phyloP scores from a whole-genome alignment of 2,113 vertebrate genomes.

The Isichthys henryi region DNA sequence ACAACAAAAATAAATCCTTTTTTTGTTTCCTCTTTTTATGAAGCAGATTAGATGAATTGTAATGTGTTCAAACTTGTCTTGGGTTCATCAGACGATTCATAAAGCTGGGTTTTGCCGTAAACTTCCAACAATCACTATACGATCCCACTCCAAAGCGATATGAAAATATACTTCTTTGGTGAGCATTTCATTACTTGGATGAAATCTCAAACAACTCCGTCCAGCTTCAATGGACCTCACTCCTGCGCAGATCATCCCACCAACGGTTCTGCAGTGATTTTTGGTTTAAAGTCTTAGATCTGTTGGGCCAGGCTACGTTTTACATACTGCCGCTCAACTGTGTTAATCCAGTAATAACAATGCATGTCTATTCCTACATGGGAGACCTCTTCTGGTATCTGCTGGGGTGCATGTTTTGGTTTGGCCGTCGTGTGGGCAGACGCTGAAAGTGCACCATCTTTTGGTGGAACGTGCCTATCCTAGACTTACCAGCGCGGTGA shows the following conservation, averaged over 20 bases:
- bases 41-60: background rate
- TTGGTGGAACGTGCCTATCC: background rate
- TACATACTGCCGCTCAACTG: background rate
- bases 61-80: background rate
- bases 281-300: background rate
- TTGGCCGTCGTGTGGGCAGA: conserved; percentile 27
- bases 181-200: background rate
- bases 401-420: background rate
- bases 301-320: background rate
- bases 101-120: background rate
- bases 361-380: background rate
- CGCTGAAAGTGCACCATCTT: conserved; percentile 17
- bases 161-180: background rate
- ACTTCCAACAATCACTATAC: background rate
- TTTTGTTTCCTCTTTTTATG: background rate
- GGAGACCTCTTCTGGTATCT: background rate
- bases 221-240: background rate
- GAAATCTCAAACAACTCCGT: background rate
- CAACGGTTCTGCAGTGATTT: background rate
- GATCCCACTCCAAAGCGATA: background rate
- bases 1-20: background rate
- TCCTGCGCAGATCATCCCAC: background rate
- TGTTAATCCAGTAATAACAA: conserved; percentile 2
- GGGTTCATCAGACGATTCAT: background rate
- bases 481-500: too few species aligned